These are phyloP conservation scores for Xestia c-nigrum DNA, from an alignment of 2,888 invertebrate genomes.

Conservation along the genomic window DNA sequence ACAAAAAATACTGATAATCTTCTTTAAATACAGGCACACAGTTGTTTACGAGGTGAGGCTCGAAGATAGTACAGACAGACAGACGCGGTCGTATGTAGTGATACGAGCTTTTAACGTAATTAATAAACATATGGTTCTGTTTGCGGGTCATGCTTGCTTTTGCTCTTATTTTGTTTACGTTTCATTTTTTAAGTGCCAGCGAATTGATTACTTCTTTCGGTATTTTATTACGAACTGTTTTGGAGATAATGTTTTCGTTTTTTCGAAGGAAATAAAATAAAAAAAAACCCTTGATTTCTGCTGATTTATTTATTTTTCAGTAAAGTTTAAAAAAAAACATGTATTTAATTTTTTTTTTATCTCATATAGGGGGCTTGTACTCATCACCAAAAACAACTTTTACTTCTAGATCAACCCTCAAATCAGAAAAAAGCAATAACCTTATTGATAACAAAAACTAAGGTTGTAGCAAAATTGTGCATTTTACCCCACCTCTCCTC, in stretches of 20 bases:
- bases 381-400: not conserved
- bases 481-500: not conserved
- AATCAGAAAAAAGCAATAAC: not conserved
- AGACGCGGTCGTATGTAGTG: conserved; percentile 3
- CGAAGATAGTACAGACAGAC: conserved; percentile 12
- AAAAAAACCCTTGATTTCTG: not conserved
- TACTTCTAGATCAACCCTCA: not conserved
- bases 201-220: conserved; percentile 42
- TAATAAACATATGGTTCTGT: conserved; percentile 51
- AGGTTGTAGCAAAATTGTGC: not conserved
- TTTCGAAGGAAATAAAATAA: not conserved
- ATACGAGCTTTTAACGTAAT: conserved; percentile 57
- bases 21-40: not conserved
- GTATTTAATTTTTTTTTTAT: no score
- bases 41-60: conserved; percentile 18
- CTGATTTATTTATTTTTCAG: not conserved
- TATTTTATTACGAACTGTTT: not conserved
- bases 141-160: conserved; percentile 53
- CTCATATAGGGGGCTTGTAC: not conserved
- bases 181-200: conserved; percentile 30
- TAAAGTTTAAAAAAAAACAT: no score
- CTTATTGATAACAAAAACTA: not conserved
- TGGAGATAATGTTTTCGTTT: not conserved
- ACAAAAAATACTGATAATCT: not conserved
- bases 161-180: conserved; percentile 41